Conservation (phyloP, 1,140 invertebrate genomes). For the Lepidurus packardi region DNA sequence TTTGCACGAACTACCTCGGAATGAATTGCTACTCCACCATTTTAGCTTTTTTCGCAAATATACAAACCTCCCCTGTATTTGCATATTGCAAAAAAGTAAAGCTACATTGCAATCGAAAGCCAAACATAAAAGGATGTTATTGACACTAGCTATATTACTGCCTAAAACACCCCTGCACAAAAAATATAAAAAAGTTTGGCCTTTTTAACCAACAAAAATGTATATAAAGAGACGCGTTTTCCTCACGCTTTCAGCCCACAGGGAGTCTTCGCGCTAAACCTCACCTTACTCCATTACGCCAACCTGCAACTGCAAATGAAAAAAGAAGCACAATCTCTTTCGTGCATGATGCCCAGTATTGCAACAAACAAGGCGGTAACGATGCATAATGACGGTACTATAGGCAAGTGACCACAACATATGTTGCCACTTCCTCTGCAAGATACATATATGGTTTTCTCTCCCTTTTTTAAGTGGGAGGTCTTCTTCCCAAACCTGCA, state of each 20-base stretch:
- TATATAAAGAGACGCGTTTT: too few species aligned
- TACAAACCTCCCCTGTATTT: too few species aligned
- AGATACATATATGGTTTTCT: background rate
- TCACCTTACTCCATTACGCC: too few species aligned
- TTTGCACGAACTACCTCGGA: too few species aligned
- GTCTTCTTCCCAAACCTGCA: background rate
- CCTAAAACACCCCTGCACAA: background rate
- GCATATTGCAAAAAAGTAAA: background rate
- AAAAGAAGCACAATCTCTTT: background rate
- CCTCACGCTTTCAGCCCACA: too few species aligned
- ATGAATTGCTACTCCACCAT: too few species aligned
- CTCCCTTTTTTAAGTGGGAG: background rate
- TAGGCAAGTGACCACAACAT: conserved; percentile 6
- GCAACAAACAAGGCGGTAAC: background rate
- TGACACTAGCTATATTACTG: too few species aligned
- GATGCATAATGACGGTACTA: background rate
- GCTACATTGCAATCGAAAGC: background rate
- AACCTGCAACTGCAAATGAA: background rate
- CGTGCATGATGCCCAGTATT: background rate
- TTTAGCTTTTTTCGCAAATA: too few species aligned
- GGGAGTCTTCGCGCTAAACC: too few species aligned
- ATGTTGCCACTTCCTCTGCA: background rate
- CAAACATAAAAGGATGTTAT: too few species aligned
- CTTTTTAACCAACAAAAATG: too few species aligned
- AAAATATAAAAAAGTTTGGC: background rate